A percentile compares a stretch with the other conserved stretches of the same genome.
Conservation (phyloP, 2,797 vertebrate genomes). For the Melanotaenia trifasciata region DNA sequence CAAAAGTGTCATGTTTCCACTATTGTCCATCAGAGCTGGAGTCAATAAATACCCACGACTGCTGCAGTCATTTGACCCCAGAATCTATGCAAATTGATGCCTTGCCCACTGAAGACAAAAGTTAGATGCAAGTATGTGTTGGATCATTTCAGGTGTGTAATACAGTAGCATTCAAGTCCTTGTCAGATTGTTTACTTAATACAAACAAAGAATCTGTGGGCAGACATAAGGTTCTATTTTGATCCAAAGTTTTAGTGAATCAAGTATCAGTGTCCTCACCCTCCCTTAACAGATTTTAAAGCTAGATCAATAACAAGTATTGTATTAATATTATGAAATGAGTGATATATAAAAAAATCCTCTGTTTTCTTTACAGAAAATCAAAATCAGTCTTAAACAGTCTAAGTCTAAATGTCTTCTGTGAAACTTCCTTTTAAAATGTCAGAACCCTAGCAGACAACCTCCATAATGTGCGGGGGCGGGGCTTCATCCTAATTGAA, state of each 20-base stretch:
- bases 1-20: background rate
- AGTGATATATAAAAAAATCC: background rate
- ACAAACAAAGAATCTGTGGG: background rate
- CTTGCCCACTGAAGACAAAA: background rate
- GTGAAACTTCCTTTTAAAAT: slow-evolving; percentile 29
- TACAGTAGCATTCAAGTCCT: background rate
- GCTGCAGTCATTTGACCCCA: background rate
- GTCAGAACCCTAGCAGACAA: slow-evolving; percentile 64
- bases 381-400: slow-evolving; percentile 5
- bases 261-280: background rate
- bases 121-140: background rate
- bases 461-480: slow-evolving; percentile 62
- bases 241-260: background rate
- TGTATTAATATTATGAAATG: background rate
- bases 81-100: background rate
- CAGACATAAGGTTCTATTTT: background rate
- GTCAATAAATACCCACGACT: background rate
- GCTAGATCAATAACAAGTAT: background rate
- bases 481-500: slow-evolving; percentile 78
- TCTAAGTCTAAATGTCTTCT: slow-evolving; percentile 22
- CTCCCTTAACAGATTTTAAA: background rate
- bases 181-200: background rate
- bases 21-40: background rate
- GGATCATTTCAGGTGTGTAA: background rate
- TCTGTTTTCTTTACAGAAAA: slow-evolving; percentile 4